Base-by-base conservation (phyloP, 2,113 vertebrate genomes). In the Lamprotornis superbus region DNA sequence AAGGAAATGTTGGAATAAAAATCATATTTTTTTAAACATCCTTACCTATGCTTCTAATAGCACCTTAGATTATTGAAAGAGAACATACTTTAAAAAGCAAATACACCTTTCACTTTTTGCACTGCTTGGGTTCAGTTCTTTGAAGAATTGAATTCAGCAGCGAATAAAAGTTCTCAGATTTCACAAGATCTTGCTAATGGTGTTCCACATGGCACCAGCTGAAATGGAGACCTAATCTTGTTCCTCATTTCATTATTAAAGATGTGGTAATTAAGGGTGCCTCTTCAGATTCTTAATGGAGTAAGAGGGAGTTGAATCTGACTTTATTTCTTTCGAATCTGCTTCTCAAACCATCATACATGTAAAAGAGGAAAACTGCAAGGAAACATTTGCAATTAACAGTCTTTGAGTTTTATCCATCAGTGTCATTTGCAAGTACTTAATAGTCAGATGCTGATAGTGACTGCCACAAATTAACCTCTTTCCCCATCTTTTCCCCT, bases 21-120 rank as follows among this genome's bases (percentile, higher is more conserved):
- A 40, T 68, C 0, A 4, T 80, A 5, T 24, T 15, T 74, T 85
- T 89, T 61, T 10, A 22, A 90, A 79, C 0, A 0, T 87, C 59
- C 68, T 81, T 93, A 80, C 33, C 28, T 79, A 8, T 87, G 50
- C 78, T 78, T 91, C 50, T 77, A 28, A 61, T 57, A 65, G 50
- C 82, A 85, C 55, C 78, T 90, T 88, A 83, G 70, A 76, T 88
- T 86, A 90, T 33, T 83, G 82, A 61, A 77, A 88, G 61, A 82
- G 59, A 90, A 40, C 30, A 39, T 76, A 52, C n/a, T 83, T 93
- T 31, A 68, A 63, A 77, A 91, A 81, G 33, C 31, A 93, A 88
- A 85, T 64, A 31, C 8, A n/a, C 11, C 37, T 83, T 94, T 85
- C 15, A 16, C 46, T 77, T 5, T 79, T 27, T 74, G 59, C 1